Evolutionary conservation across 2,113 vertebrate species (phyloP).

Genomic region (Sapayoa aenigma): DNA sequence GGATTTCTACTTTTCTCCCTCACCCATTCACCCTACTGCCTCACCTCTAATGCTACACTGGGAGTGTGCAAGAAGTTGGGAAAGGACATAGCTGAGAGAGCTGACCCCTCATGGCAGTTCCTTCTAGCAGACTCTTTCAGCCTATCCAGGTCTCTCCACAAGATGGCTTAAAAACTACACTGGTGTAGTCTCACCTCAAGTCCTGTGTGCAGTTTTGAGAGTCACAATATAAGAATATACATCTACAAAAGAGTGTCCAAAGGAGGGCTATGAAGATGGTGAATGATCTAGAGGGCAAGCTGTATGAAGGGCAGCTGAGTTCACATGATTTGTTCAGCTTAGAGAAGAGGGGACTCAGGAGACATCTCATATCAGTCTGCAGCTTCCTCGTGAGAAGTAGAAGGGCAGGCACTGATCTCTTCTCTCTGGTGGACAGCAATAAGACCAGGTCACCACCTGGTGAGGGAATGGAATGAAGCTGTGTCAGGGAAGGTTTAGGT

Average conservation of each 20-base stretch:
- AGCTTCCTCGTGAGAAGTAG: not conserved
- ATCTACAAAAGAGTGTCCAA: not conserved
- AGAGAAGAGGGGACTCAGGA: not conserved
- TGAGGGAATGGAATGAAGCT: not conserved
- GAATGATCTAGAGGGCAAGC: not conserved
- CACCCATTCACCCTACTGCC: not conserved
- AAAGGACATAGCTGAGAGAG: not conserved
- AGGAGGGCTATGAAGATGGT: not conserved
- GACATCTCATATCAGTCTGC: not conserved
- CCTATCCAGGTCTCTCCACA: not conserved
- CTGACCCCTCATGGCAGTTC: not conserved
- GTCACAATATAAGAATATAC: not conserved
- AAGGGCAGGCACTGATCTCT: not conserved
- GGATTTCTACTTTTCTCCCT: not conserved
- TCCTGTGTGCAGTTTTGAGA: not conserved
- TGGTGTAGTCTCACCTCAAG: not conserved
- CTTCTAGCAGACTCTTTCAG: too few relatives aligned
- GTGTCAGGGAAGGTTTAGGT: not conserved
- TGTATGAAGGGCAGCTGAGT: not conserved
- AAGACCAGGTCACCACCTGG: too few relatives aligned
- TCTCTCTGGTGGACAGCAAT: not conserved
- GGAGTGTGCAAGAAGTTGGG: not conserved
- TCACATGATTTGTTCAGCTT: not conserved
- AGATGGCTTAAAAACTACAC: not conserved
- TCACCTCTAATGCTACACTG: too few relatives aligned